These are phyloP conservation scores for Barbus barbus DNA, from an alignment of 2,113 vertebrate genomes.

Conservation along the genomic window DNA sequence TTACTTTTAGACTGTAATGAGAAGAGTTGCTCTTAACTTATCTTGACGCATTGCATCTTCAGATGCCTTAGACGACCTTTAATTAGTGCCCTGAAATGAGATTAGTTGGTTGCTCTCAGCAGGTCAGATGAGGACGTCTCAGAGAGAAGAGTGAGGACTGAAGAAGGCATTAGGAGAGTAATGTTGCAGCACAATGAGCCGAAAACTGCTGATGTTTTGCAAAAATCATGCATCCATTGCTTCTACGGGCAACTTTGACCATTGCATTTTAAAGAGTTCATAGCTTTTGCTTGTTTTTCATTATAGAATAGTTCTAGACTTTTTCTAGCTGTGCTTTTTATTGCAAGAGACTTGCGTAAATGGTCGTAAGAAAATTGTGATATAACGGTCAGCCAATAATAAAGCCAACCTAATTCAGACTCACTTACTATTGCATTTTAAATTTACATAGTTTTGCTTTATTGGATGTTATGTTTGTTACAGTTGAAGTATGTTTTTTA, in stretches of 20 bases:
- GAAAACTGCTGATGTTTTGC: no score
- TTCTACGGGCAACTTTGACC: background rate
- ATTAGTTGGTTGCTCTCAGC: background rate
- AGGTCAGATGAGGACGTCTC: conserved; percentile 25
- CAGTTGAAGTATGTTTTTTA: no score
- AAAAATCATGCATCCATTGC: no score
- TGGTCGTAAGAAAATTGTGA: background rate
- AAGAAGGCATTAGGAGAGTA: background rate
- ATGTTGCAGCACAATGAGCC: no score
- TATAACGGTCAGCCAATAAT: background rate
- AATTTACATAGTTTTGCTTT: background rate
- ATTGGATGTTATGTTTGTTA: background rate
- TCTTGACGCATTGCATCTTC: background rate
- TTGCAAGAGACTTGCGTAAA: background rate
- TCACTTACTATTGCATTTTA: background rate
- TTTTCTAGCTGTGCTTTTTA: background rate
- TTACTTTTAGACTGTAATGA: background rate
- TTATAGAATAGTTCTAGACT: background rate
- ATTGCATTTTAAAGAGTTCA: background rate
- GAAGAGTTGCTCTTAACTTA: no score
- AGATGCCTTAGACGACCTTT: background rate
- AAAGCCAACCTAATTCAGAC: background rate
- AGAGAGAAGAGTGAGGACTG: background rate
- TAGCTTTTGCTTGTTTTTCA: no score
- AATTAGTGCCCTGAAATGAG: background rate